A percentile compares a stretch with the other conserved stretches of the same genome.
phyloP scores from a whole-genome alignment of 1,140 invertebrate genomes.

The Babylonia areolata region DNA sequence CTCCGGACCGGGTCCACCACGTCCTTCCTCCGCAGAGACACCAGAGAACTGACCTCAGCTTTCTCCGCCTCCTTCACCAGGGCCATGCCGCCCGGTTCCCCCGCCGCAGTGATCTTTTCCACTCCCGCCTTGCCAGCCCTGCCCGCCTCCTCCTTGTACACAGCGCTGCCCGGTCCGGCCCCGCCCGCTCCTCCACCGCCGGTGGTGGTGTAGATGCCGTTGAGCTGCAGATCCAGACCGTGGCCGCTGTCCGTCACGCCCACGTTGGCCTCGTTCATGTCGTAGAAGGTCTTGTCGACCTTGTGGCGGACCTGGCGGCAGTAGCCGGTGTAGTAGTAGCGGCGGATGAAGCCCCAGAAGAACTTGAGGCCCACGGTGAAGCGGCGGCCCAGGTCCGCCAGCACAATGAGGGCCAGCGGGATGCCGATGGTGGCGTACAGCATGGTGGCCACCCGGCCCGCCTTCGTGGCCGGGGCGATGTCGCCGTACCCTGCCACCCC shows the following conservation, averaged over 20 bases:
- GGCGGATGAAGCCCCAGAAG: constrained; percentile 52
- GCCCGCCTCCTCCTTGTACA: background rate
- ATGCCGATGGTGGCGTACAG: constrained; percentile 96
- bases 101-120: no score
- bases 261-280: constrained; percentile 25
- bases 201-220: constrained; percentile 3
- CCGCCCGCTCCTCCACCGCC: constrained; percentile 26
- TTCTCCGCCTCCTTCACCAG: background rate
- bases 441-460: constrained; percentile 91
- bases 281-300: background rate
- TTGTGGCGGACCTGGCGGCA: constrained; percentile 38
- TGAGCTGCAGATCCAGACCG: background rate
- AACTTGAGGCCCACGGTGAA: constrained; percentile 71
- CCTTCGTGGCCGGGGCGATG: constrained; percentile 89
- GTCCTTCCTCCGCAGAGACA: background rate
- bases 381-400: constrained; percentile 73
- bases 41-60: background rate
- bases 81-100: background rate
- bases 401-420: constrained; percentile 86
- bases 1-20: background rate
- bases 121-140: background rate
- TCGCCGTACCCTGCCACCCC: constrained; percentile 91
- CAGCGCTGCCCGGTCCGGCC: background rate
- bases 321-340: constrained; percentile 46
- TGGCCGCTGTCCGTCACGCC: background rate